These are phyloP conservation scores for Romanomermis culicivorax DNA, from an alignment of 2,888 invertebrate genomes.

Conservation along the genomic window DNA sequence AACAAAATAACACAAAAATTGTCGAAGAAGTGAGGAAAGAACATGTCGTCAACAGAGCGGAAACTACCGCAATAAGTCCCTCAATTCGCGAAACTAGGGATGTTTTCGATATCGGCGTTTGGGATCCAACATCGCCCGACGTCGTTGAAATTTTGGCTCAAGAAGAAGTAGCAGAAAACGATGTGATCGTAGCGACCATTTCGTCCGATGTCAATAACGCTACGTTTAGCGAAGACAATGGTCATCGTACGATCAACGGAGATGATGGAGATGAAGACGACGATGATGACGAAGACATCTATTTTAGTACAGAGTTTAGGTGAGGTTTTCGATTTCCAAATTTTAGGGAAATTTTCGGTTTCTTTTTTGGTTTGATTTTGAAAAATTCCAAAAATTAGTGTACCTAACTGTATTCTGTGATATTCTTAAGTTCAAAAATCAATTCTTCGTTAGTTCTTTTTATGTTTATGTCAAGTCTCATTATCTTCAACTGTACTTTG, in stretches of 20 bases:
- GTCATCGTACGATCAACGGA: background rate
- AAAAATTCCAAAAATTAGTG: too few species aligned
- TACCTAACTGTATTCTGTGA: too few species aligned
- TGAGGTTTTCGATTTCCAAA: background rate
- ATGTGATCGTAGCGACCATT: conserved; percentile 14
- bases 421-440: too few species aligned
- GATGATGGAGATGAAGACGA: conserved; percentile 9
- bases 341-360: too few species aligned
- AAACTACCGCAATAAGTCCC: background rate
- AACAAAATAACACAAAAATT: too few species aligned
- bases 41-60: background rate
- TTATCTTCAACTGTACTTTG: too few species aligned
- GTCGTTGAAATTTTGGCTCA: conserved; percentile 14
- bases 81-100: background rate
- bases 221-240: background rate
- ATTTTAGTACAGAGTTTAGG: conserved; percentile 12
- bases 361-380: too few species aligned
- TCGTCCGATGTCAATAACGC: background rate
- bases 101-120: conserved; percentile 23
- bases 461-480: too few species aligned
- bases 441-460: too few species aligned
- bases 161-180: conserved; percentile 21
- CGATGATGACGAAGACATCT: conserved; percentile 12
- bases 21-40: too few species aligned
- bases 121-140: conserved; percentile 20